These are phyloP conservation scores for Synergus japonicus DNA, from an alignment of 2,888 invertebrate species.

Conservation along the genomic window DNA sequence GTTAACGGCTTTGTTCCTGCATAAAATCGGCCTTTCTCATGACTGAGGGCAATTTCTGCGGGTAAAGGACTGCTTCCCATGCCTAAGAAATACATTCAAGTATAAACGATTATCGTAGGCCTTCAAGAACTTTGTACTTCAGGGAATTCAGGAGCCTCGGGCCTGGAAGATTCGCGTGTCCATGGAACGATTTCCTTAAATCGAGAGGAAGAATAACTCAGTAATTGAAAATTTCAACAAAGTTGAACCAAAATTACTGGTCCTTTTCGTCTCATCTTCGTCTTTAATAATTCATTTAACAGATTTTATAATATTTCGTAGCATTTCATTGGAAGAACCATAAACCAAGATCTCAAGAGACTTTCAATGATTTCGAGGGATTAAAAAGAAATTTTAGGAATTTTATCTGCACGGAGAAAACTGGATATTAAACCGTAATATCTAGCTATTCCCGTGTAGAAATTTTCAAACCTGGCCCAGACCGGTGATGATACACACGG, in stretches of 20 bases:
- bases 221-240: conserved; percentile 8
- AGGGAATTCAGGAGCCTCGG: conserved; percentile 8
- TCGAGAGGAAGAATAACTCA: not conserved
- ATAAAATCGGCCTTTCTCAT: conserved; percentile 27
- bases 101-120: conserved; percentile 30
- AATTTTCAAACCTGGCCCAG: no score
- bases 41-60: conserved; percentile 30
- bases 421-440: no score
- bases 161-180: conserved; percentile 11
- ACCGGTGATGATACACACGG: no score
- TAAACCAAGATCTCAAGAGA: no score
- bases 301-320: no score
- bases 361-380: no score
- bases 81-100: conserved; percentile 28
- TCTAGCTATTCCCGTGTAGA: no score
- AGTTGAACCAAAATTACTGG: not conserved
- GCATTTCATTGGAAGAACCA: no score
- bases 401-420: no score
- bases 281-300: no score
- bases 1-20: conserved; percentile 28
- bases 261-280: not conserved
- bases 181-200: not conserved
- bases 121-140: conserved; percentile 30
- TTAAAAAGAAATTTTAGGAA: no score
- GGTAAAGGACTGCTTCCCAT: conserved; percentile 26